Evolutionary conservation across 1,140 invertebrate genomes (phyloP), one percentile per base, ranked within the genome.

Genomic region (Bombus fervidus): DNA sequence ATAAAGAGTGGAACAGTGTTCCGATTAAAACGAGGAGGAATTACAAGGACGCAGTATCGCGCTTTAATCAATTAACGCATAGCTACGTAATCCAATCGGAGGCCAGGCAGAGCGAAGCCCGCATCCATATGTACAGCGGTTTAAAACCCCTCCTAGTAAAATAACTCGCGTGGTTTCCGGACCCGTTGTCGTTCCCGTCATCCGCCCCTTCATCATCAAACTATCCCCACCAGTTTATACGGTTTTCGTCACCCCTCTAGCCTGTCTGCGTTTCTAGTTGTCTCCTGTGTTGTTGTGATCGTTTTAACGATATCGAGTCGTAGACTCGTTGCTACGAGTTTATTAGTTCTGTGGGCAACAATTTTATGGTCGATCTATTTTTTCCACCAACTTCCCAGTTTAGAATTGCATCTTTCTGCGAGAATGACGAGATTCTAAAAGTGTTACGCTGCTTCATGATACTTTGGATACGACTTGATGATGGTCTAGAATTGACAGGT

Each of bases 1-100:
- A 28, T n/a, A 3, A 47, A 13, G 28, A 18, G 5, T 0, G 34
- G 9, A 10, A 31, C 8, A 9, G 15, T 28, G 68, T 13, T 18
- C 2, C 53, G 83, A 85, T 74, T 85, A 85, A 83, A 85, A 81
- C 57, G 37, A 18, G 62, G 79, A 86, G 78, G 13, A 75, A 62
- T 82, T 81, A 75, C 57, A 75, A 75, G 79, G 78, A 85, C 78
- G 62, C 71, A 57, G 88, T 72, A 83, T 81, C 43, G 79, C 80
- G 91, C 92, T 93, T 93, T 93, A 93, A 93, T 92, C 92, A 93
- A 93, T 93, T 93, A 93, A 76, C 88, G 91, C 87, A 89, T 88
- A 91, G 87, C 90, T 87, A 77, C 85, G 84, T 92, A 93, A 93
- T 93, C 89, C 89, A 93, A 93, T 93, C 88, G 88, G 89, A 86